phyloP scores from a whole-genome alignment of 2,797 vertebrate species.

The Smutsia temminckii region DNA sequence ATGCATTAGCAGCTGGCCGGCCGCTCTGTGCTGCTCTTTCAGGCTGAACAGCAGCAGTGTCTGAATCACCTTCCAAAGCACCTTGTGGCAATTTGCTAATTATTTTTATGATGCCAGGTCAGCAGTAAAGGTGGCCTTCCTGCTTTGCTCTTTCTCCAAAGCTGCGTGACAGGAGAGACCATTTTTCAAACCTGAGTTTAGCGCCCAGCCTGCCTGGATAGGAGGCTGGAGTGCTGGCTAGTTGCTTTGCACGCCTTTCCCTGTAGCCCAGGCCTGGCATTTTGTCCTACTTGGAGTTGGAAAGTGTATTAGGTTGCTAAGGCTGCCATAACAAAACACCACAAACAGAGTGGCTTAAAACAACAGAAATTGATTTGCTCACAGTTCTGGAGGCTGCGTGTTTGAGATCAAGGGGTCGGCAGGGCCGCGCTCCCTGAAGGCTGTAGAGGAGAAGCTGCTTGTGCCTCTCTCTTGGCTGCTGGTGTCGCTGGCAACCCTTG shows the following conservation, averaged over 20 bases:
- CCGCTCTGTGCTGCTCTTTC: neutral
- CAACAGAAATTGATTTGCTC: neutral
- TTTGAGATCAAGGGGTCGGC: neutral
- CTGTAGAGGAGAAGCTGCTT: neutral
- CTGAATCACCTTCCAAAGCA: slow-evolving; percentile 55
- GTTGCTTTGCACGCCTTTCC: neutral
- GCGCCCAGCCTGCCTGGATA: neutral
- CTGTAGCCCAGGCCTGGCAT: neutral
- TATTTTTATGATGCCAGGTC: slow-evolving; percentile 61
- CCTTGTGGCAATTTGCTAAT: slow-evolving; percentile 52
- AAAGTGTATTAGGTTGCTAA: neutral
- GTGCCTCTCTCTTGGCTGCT: neutral
- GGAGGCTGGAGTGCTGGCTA: too few relatives aligned
- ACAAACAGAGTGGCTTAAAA: neutral
- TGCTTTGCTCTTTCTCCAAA: neutral
- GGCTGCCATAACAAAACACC: neutral
- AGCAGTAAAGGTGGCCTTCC: slow-evolving; percentile 17
- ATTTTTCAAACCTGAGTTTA: slow-evolving; percentile 7
- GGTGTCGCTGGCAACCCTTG: fast-evolving
- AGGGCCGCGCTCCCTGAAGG: neutral
- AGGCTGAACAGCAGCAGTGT: neutral
- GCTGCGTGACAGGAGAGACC: neutral
- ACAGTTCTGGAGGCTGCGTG: neutral
- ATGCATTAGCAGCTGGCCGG: neutral
- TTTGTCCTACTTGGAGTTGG: neutral